These are phyloP conservation scores for Martes martes DNA, from an alignment of 2,113 vertebrate genomes.

Conservation along the genomic window DNA sequence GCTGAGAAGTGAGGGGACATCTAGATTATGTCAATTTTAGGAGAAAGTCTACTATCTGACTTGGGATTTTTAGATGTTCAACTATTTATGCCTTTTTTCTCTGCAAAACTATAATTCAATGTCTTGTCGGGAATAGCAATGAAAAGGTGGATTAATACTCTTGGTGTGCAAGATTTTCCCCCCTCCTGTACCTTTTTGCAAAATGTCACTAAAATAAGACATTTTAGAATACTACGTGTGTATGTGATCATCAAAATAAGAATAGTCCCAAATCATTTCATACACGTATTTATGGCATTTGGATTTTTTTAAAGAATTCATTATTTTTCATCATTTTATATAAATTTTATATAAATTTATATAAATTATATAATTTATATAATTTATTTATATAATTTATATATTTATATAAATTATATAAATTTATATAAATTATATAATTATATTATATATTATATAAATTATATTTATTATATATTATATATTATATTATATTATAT, in stretches of 20 bases:
- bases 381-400: no score
- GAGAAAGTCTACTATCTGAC: neutral
- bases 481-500: no score
- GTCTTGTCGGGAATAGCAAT: neutral
- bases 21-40: neutral
- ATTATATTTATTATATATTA: no score
- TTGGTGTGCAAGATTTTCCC: neutral
- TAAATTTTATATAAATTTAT: neutral
- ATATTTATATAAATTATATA: no score
- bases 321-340: constrained; percentile 1
- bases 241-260: neutral
- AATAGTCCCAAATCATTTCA: neutral
- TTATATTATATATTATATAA: no score
- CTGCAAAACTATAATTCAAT: neutral
- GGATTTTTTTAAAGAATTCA: neutral
- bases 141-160: neutral
- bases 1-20: neutral
- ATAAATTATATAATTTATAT: no score
- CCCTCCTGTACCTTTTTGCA: neutral
- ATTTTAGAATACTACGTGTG: neutral
- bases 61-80: neutral
- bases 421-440: no score
- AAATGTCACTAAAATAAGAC: constrained; percentile 17
- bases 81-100: neutral
- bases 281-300: neutral